Evolutionary conservation across 1,140 invertebrate species (phyloP).

Genomic region (Drosophila kepulauana): DNA sequence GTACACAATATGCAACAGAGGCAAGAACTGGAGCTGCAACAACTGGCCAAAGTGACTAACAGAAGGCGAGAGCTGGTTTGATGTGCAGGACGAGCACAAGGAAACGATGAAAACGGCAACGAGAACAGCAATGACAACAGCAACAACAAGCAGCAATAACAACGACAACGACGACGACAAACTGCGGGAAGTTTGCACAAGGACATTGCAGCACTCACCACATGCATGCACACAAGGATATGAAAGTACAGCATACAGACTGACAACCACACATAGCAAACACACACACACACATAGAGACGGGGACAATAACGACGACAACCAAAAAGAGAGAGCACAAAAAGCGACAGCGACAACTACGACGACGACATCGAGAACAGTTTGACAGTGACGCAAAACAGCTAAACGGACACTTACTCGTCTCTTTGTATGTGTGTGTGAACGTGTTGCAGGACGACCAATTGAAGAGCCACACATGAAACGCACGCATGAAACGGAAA

Average conservation of each 20-base stretch:
- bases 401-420: conserved; percentile 55
- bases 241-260: conserved; percentile 52
- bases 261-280: conserved; percentile 18
- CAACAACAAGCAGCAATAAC: conserved; percentile 50
- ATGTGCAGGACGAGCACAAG: conserved; percentile 19
- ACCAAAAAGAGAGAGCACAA: conserved; percentile 29
- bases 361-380: conserved; percentile 23
- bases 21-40: conserved; percentile 35
- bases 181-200: conserved; percentile 81
- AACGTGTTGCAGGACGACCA: conserved; percentile 60
- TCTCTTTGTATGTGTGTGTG: conserved; percentile 1
- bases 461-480: conserved; percentile 63
- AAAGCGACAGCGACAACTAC: conserved; percentile 51
- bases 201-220: conserved; percentile 80
- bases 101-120: conserved; percentile 19
- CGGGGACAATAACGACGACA: conserved; percentile 61
- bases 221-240: conserved; percentile 82
- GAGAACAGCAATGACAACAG: conserved; percentile 47
- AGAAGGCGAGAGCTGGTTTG: conserved; percentile 20
- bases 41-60: conserved; percentile 31
- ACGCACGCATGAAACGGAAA: conserved; percentile 39
- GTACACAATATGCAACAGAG: conserved; percentile 49
- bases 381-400: conserved; percentile 65
- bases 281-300: conserved; percentile 35
- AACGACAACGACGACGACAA: conserved; percentile 65